phyloP scores from a whole-genome alignment of 1,140 invertebrate species.

The Drosophila bifasciata region DNA sequence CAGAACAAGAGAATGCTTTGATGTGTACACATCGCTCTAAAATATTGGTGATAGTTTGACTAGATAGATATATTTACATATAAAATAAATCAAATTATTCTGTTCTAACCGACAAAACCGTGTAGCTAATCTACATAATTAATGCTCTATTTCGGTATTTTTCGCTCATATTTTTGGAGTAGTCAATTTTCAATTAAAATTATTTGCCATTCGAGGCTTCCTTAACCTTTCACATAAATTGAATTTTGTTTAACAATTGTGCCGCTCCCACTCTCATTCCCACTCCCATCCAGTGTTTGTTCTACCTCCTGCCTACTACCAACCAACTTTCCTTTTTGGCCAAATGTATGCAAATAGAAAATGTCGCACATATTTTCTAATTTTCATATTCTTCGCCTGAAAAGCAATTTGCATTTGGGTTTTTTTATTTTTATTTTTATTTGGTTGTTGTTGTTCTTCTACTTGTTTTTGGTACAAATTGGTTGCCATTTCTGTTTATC shows the following conservation, averaged over 20 bases:
- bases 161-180: too few species aligned
- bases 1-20: too few species aligned
- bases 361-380: conserved; percentile 58
- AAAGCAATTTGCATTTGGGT: conserved; percentile 61
- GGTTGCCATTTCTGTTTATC: conserved; percentile 55
- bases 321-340: conserved; percentile 8
- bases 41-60: too few species aligned
- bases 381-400: conserved; percentile 56
- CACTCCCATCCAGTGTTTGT: neutral
- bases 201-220: too few species aligned
- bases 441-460: conserved; percentile 4
- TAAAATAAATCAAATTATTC: too few species aligned
- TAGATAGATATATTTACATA: too few species aligned
- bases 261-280: neutral
- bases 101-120: too few species aligned
- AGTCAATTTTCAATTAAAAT: too few species aligned
- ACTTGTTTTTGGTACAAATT: conserved; percentile 21
- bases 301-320: neutral
- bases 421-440: conserved; percentile 29
- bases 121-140: too few species aligned
- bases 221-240: conserved; percentile 32
- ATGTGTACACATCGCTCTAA: too few species aligned
- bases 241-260: conserved; percentile 36
- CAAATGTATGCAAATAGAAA: conserved; percentile 57
- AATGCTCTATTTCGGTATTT: too few species aligned